Percentiles rank a stretch among this genome's conserved stretches.
Evolutionary conservation across 2,797 vertebrate genomes (phyloP).

Genomic region (Petrocephalus sullivani): DNA sequence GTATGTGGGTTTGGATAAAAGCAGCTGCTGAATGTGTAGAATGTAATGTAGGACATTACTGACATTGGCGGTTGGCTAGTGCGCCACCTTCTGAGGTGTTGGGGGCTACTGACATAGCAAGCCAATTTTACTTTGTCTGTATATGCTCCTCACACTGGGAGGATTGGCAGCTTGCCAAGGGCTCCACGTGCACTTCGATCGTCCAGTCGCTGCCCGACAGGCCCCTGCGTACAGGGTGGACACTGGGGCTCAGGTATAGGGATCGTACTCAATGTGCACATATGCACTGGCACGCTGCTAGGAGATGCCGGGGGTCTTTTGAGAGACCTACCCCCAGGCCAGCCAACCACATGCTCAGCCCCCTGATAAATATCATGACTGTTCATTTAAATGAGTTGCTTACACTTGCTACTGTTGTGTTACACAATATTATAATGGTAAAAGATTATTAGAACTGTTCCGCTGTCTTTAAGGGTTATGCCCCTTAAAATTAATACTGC

Average conservation of each 20-base stretch:
- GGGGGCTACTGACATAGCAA: neutral
- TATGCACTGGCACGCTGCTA: neutral
- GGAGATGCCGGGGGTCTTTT: neutral
- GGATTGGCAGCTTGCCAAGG: neutral
- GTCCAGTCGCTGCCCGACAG: neutral
- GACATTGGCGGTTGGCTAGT: neutral
- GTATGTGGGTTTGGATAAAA: neutral
- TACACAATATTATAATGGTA: neutral
- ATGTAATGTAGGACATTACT: neutral
- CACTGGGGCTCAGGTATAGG: neutral
- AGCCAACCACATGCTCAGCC: neutral
- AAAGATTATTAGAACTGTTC: conserved; percentile 1
- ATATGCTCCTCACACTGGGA: neutral
- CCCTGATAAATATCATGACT: neutral
- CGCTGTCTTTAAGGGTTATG: neutral
- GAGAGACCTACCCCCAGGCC: neutral
- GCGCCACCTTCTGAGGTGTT: neutral
- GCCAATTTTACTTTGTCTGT: neutral
- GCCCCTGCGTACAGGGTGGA: neutral
- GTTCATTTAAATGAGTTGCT: neutral
- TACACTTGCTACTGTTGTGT: neutral
- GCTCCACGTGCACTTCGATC: neutral
- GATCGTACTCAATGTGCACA: neutral
- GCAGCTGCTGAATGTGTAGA: neutral
- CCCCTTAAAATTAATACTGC: neutral